Evolutionary conservation across 2,888 invertebrate genomes (phyloP), one percentile per base, ranked within the genome.

Genomic region (Clistopyga incitator): DNA sequence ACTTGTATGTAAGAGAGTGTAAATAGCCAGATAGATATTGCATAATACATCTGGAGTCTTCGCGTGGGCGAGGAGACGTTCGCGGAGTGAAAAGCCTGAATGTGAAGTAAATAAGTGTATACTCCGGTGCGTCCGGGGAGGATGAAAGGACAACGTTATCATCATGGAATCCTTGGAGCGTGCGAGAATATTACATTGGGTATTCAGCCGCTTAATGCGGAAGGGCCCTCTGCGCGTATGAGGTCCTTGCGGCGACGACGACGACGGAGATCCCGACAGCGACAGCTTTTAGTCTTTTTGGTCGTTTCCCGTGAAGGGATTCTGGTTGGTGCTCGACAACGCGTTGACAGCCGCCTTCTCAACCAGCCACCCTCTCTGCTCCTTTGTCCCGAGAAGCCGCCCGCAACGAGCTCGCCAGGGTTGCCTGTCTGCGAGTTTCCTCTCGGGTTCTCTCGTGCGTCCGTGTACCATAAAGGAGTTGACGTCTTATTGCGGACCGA

Each of bases 191-290:
- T 82, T 86, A 83, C 79, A 72, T 85, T 84, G 82, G 75, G 85
- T 82, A 87, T 86, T 86, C 86, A 82, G 74, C 78, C 81, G 71
- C 76, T 84, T 87, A 86, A 85, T 83, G 74, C 80, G 75, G 77
- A 81, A 67, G 54, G 52, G 23, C 76, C n/a, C n/a, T 11, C 23
- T 50, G n/a, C 52, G 34, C 61, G 68, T 20, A 70, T 59, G 61
- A 72, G 56, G 25, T 59, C 25, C 61, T 42, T 29, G 68, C 45
- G 50, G 20, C 20, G 20, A 8, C 42, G 25, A 13, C 38, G 71
- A 13, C 38, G 56, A 56, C 20, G 72, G 47, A 64, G 50, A 61
- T 61, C 34, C 50, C 75, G 50, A 38, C 38, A 38, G 1, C 42
- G 50, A n/a, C 56, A 13, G 67, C 29, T 67, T 78, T 45, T 42